Percentiles rank a stretch among this genome's conserved stretches.
phyloP scores from a whole-genome alignment of 2,888 invertebrate genomes.

The Ennomos erosarius region DNA sequence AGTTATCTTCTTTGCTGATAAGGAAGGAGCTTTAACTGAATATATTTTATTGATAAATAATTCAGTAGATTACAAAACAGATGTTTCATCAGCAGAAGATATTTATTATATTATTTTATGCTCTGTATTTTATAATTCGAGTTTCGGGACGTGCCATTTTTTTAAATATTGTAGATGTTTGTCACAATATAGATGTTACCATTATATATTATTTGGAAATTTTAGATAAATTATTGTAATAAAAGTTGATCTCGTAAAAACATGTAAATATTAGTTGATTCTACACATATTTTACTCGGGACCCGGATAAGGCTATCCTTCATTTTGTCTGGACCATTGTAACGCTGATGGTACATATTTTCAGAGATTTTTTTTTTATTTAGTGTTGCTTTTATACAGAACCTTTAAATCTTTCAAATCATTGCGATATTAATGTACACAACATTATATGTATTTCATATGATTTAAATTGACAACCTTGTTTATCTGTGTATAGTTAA shows the following conservation, averaged over 20 bases:
- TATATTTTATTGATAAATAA: no score
- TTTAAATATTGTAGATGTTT: constrained; percentile 2
- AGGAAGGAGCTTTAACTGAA: no score
- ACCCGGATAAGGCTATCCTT: no score
- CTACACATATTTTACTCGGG: no score
- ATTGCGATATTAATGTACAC: not conserved
- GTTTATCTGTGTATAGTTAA: no score
- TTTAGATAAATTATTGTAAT: no score
- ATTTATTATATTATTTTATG: not conserved
- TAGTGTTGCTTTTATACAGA: not conserved
- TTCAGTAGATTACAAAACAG: no score
- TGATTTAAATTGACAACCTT: not conserved
- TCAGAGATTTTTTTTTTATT: not conserved
- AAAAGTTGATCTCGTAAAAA: no score
- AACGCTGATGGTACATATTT: not conserved
- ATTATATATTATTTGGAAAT: not conserved
- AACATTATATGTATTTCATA: constrained; percentile 2
- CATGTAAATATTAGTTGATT: no score
- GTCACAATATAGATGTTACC: constrained; percentile 12
- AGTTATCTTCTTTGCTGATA: no score
- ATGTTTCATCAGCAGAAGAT: no score
- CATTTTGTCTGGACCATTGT: no score
- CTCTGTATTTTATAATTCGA: not conserved
- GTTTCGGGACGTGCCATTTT: constrained; percentile 27
- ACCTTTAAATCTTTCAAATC: constrained; percentile 13